These are phyloP conservation scores for Ataeniobius toweri DNA, from an alignment of 2,797 vertebrate genomes.

Conservation along the genomic window DNA sequence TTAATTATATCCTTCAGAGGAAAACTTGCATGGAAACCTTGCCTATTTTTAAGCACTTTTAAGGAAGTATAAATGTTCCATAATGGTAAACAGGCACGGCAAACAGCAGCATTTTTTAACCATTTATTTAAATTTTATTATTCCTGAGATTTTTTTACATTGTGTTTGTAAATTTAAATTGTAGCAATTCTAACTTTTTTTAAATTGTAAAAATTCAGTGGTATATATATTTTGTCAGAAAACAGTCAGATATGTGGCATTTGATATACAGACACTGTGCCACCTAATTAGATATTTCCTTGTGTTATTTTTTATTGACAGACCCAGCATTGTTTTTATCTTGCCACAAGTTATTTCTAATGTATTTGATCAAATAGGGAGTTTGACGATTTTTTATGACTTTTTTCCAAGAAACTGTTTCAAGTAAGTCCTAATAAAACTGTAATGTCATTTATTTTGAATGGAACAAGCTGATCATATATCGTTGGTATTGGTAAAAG, in stretches of 20 bases:
- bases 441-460: not conserved
- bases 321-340: no score
- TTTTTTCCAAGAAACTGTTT: not conserved
- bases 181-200: no score
- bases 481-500: not conserved
- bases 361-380: not conserved
- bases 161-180: no score
- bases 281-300: no score
- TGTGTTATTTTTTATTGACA: no score
- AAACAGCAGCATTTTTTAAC: slow-evolving; percentile 67
- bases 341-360: not conserved
- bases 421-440: not conserved
- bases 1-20: slow-evolving; percentile 70
- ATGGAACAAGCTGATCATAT: not conserved
- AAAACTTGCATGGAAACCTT: slow-evolving; percentile 67
- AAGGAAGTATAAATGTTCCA: slow-evolving; percentile 73
- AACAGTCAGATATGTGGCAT: no score
- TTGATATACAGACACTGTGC: no score
- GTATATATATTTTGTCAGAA: no score
- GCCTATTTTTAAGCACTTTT: slow-evolving; percentile 55
- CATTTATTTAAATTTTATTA: slow-evolving; percentile 18
- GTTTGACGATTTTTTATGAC: not conserved
- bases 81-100: slow-evolving; percentile 68
- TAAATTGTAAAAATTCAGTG: no score
- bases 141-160: not conserved